These are phyloP conservation scores for Pygoscelis adeliae DNA, from an alignment of 2,113 vertebrate genomes.

Conservation along the genomic window DNA sequence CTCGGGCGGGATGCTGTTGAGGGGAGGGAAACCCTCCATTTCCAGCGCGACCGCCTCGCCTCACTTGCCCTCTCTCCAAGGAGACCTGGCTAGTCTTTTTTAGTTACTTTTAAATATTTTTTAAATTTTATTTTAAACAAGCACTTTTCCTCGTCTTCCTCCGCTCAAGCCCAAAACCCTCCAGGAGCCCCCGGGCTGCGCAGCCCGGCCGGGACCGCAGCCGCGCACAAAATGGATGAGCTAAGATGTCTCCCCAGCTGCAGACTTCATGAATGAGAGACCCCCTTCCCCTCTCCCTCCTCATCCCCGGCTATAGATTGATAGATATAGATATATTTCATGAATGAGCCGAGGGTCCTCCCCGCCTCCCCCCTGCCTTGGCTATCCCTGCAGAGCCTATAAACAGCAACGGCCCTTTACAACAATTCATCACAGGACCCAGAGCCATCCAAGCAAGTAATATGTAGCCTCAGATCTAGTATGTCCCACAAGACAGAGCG, in stretches of 20 bases:
- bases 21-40: background rate
- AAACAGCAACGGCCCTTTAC: constrained; percentile 72
- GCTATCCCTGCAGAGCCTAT: constrained; percentile 74
- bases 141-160: background rate
- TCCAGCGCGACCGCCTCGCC: background rate
- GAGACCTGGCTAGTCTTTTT: background rate
- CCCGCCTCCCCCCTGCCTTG: background rate
- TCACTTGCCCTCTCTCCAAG: background rate
- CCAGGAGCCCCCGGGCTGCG: background rate
- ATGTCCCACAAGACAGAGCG: constrained; percentile 79
- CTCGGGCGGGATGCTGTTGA: background rate
- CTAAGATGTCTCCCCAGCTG: background rate
- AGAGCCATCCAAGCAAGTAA: constrained; percentile 25
- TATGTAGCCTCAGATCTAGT: constrained; percentile 69
- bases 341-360: background rate
- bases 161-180: background rate
- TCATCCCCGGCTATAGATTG: background rate
- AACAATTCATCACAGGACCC: constrained; percentile 71
- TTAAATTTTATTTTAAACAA: background rate
- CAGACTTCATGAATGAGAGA: background rate
- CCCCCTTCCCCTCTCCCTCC: background rate
- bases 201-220: background rate
- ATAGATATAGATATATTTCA: constrained; percentile 7
- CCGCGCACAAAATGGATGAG: background rate
- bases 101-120: fast-evolving